phyloP scores from a whole-genome alignment of 2,113 vertebrate species.

The Oncorhynchus clarkii region DNA sequence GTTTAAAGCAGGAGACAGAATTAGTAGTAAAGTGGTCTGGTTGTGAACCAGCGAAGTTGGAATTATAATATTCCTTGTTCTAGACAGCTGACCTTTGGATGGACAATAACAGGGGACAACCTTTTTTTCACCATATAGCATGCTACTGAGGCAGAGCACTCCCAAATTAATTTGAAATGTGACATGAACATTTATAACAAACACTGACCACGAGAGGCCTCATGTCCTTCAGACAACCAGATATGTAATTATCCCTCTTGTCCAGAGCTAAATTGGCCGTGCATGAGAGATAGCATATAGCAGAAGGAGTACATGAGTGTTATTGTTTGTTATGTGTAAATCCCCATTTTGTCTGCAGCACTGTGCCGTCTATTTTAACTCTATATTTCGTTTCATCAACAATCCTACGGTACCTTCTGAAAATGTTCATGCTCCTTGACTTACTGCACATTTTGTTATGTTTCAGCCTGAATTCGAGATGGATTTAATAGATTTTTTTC shows the following conservation, averaged over 20 bases:
- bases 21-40: neutral
- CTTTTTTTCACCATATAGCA: too few relatives aligned
- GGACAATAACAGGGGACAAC: too few relatives aligned
- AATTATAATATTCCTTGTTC: too few relatives aligned
- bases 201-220: neutral
- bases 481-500: too few relatives aligned
- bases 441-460: too few relatives aligned
- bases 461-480: too few relatives aligned
- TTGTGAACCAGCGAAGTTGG: neutral
- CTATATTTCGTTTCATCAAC: constrained; percentile 21
- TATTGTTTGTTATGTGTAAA: constrained; percentile 8
- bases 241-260: constrained; percentile 4
- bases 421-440: too few relatives aligned
- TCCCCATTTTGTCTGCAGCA: neutral
- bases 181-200: too few relatives aligned
- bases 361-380: neutral
- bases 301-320: neutral
- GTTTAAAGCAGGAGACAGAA: constrained; percentile 1
- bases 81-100: too few relatives aligned
- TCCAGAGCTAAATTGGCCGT: neutral
- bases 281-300: too few relatives aligned
- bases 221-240: constrained; percentile 6
- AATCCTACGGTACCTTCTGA: neutral
- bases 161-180: too few relatives aligned
- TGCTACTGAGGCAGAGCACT: too few relatives aligned